Conservation (phyloP, 2,888 invertebrate genomes). For the Drosophila gaucha region DNA sequence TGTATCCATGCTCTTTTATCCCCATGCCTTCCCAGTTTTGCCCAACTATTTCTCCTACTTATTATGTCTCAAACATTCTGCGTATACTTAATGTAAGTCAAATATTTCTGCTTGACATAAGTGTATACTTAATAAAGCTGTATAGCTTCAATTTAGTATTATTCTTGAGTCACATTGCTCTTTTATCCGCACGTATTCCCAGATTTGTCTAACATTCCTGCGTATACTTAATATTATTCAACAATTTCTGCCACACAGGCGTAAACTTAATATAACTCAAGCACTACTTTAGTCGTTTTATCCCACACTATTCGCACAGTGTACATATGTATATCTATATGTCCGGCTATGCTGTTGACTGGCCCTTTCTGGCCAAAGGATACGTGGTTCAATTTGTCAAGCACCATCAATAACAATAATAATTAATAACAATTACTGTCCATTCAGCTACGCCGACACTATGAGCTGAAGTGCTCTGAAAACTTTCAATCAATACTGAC, state of each 20-base stretch:
- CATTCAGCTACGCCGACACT: conserved; percentile 12
- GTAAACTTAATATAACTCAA: not conserved
- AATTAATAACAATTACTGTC: conserved; percentile 80
- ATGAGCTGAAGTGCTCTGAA: conserved; percentile 11
- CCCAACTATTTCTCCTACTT: not conserved
- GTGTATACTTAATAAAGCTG: not conserved
- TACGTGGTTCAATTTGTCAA: conserved; percentile 40
- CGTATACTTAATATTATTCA: conserved; percentile 3
- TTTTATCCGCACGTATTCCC: too few relatives aligned
- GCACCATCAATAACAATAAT: conserved; percentile 78
- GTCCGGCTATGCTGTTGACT: not conserved
- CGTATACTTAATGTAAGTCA: not conserved
- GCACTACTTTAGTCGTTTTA: too few relatives aligned
- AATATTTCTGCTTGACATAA: not conserved
- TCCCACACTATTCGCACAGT: not conserved
- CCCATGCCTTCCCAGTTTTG: too few relatives aligned
- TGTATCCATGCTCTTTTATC: too few relatives aligned
- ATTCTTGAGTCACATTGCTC: too few relatives aligned
- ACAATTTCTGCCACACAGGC: too few relatives aligned
- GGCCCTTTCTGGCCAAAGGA: not conserved
- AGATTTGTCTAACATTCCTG: not conserved
- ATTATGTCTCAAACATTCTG: not conserved
- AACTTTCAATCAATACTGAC: conserved; percentile 59
- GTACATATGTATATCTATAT: not conserved
- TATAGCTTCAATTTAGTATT: too few relatives aligned